These are phyloP conservation scores for Onychostruthus taczanowskii DNA, from an alignment of 2,113 vertebrate species.

Conservation along the genomic window DNA sequence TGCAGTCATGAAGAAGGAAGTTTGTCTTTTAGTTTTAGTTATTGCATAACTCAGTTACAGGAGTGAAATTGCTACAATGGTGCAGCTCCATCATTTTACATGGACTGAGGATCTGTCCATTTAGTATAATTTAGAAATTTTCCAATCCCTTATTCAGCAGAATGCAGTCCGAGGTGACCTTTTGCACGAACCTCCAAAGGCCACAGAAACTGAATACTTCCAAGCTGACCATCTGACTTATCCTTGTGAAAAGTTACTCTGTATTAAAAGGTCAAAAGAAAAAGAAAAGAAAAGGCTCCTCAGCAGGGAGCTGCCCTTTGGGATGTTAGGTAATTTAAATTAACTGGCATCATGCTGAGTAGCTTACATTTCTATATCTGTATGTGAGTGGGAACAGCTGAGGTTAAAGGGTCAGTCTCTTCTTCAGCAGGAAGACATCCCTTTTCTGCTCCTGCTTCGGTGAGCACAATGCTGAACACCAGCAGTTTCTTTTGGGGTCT, in stretches of 20 bases:
- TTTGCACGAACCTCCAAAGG: slow-evolving; percentile 29
- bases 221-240: slow-evolving; percentile 61
- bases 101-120: background rate
- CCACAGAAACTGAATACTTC: slow-evolving; percentile 33
- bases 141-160: slow-evolving; percentile 41
- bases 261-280: slow-evolving; percentile 64
- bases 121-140: background rate
- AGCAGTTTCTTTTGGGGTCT: background rate
- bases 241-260: slow-evolving; percentile 57
- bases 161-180: slow-evolving; percentile 26
- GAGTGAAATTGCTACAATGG: background rate
- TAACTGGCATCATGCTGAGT: slow-evolving; percentile 59
- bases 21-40: background rate
- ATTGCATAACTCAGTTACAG: background rate
- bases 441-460: background rate
- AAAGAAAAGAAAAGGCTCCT: slow-evolving; percentile 47
- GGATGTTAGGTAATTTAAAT: slow-evolving; percentile 68
- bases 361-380: slow-evolving; percentile 67
- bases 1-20: background rate
- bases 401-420: slow-evolving; percentile 56
- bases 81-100: background rate
- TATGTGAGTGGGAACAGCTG: slow-evolving; percentile 57
- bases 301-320: slow-evolving; percentile 61
- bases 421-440: slow-evolving; percentile 28
- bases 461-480: background rate